Evolutionary conservation across 1,140 invertebrate genomes (phyloP).

Genomic region (Hylaeus anthracinus): DNA sequence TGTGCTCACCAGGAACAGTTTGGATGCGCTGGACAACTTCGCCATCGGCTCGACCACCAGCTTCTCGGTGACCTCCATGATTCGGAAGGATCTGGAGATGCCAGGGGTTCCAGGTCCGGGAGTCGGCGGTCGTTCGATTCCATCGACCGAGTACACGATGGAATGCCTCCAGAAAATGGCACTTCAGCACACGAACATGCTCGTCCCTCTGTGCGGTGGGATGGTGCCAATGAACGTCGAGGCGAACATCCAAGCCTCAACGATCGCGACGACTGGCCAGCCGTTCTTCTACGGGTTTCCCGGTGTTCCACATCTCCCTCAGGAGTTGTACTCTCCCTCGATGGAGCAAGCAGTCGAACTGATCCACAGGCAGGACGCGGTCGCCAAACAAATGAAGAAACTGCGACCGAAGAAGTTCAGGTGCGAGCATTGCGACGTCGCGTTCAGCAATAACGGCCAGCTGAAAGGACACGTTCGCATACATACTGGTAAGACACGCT

Average conservation of each 20-base stretch:
- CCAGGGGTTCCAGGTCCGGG: not conserved
- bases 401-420: constrained; percentile 93
- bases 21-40: not conserved
- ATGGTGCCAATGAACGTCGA: not conserved
- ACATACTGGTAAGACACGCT: constrained; percentile 87
- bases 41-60: not conserved
- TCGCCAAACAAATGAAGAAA: constrained; percentile 82
- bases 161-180: not conserved
- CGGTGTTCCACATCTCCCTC: not conserved
- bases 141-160: not conserved
- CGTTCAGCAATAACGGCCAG: constrained; percentile 96
- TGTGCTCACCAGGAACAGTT: not conserved
- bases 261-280: not conserved
- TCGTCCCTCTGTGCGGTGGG: not conserved
- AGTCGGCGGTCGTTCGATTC: not conserved
- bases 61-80: not conserved
- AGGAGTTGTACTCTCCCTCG: constrained; percentile 17
- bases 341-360: constrained; percentile 68
- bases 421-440: constrained; percentile 93
- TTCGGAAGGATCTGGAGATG: not conserved
- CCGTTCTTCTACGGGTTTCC: constrained; percentile 12
- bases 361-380: constrained; percentile 71
- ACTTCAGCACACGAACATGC: not conserved
- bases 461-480: constrained; percentile 94
- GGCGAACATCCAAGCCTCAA: not conserved